phyloP scores from a whole-genome alignment of 2,113 vertebrate genomes.

The Phrynosoma platyrhinos region DNA sequence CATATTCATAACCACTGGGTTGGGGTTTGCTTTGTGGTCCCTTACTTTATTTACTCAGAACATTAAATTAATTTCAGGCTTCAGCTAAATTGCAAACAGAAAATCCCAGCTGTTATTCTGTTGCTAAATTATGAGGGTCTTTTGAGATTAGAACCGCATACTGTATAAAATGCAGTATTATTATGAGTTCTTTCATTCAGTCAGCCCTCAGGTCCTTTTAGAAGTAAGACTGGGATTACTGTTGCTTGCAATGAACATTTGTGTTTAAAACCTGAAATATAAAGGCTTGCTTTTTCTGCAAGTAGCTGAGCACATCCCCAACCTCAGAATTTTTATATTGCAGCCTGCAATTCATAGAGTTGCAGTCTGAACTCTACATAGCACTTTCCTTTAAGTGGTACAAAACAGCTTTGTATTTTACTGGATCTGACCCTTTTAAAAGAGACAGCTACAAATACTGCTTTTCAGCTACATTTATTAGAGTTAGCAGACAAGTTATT shows the following conservation, averaged over 20 bases:
- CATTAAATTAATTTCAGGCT: background rate
- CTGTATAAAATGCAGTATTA: background rate
- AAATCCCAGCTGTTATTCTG: fast-evolving
- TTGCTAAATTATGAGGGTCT: background rate
- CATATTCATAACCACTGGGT: background rate
- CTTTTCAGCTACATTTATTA: background rate
- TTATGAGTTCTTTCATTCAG: background rate
- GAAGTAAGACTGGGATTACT: background rate
- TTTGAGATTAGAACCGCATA: background rate
- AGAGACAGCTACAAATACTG: background rate
- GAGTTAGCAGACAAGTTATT: no score
- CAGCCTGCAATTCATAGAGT: background rate
- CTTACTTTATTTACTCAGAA: background rate
- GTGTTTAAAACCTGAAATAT: background rate
- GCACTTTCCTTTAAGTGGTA: conserved; percentile 24
- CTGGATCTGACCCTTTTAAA: background rate
- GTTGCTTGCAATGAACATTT: background rate
- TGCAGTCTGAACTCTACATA: background rate
- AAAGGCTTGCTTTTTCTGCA: background rate
- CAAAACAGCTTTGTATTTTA: background rate
- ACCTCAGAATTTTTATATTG: background rate
- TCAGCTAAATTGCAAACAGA: background rate
- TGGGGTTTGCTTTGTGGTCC: background rate
- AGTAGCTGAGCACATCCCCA: background rate
- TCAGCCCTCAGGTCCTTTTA: background rate